Evolutionary conservation across 2,113 vertebrate species (phyloP), one percentile per base, ranked within the genome.

Genomic region (Ginglymostoma cirratum): DNA sequence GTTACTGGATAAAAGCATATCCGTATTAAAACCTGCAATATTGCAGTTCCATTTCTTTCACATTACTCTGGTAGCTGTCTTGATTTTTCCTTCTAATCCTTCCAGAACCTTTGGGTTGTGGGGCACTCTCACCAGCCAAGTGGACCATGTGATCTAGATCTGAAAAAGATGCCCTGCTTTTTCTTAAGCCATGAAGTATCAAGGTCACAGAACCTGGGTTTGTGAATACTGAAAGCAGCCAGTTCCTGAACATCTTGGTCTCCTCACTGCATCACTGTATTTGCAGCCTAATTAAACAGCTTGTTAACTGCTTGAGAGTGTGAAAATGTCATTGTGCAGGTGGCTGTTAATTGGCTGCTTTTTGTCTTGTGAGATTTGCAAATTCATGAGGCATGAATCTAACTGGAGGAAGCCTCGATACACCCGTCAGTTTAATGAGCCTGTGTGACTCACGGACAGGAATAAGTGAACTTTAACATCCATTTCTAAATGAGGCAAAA

Each of bases 251-350:
- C 19, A 93, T 23, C 38, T n/a, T 93, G 89, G 15, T 7, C 38
- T n/a, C 21, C 89, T 66, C 27, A n/a, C 12, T 15, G 15, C 55
- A 65, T 38, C 55, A 23, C 30, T 65, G 55, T 6, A 90, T 90
- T 83, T 90, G 87, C 55, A 93, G 34, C 61, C 89, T n/a, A 93
- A 93, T 38, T 38, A 92, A 66, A 92, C 65, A 92, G 89, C 89
- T 93, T 93, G 89, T 93, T 93, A 67, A 93, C 89, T 66, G 17
- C 0, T 67, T 23, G 89, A 38, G 89, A 93, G 66, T 93, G 89
- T 66, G 34, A 93, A 93, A 93, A 93, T 93, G 89, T n/a, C 89
- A 93, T 23, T 83, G 21, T 38, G 89, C 89, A 67, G 89, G 34
- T 66, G 61, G 61, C 61, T 66, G 61, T 17, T 92, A 92, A 92